phyloP scores from a whole-genome alignment of 2,888 invertebrate genomes.

The Clitarchus hookeri region DNA sequence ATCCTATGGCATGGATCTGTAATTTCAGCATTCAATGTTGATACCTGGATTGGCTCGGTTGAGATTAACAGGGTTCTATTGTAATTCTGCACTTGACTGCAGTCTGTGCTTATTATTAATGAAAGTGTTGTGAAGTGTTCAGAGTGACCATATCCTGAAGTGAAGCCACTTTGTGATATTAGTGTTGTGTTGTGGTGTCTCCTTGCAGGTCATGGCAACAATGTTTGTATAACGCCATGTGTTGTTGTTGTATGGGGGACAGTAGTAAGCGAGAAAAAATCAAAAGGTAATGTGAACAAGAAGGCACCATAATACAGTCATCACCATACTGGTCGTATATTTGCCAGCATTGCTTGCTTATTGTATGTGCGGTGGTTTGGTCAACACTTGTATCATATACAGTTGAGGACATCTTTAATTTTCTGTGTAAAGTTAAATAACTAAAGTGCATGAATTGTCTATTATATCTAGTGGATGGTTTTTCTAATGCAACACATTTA shows the following conservation, averaged over 20 bases:
- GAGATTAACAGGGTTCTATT: background rate
- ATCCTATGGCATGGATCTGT: no score
- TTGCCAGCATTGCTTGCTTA: background rate
- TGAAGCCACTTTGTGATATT: background rate
- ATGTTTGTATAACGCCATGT: slow-evolving; percentile 15
- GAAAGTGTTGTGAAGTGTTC: background rate
- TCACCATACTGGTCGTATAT: background rate
- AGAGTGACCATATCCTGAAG: background rate
- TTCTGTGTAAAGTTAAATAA: no score
- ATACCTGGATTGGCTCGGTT: background rate
- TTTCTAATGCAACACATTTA: background rate
- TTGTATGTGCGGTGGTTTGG: background rate
- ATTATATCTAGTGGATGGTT: background rate
- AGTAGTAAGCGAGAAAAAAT: background rate
- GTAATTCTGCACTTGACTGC: background rate
- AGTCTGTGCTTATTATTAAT: background rate
- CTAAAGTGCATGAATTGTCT: no score
- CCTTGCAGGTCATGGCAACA: slow-evolving; percentile 25
- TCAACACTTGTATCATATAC: background rate
- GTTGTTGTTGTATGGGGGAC: slow-evolving; percentile 21
- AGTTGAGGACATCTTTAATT: no score
- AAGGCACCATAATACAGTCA: slow-evolving; percentile 2
- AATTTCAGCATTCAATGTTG: no score
- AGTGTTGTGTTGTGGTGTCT: slow-evolving; percentile 15
- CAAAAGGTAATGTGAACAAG: slow-evolving; percentile 12